phyloP scores from a whole-genome alignment of 2,888 invertebrate species.

The Clitarchus hookeri region DNA sequence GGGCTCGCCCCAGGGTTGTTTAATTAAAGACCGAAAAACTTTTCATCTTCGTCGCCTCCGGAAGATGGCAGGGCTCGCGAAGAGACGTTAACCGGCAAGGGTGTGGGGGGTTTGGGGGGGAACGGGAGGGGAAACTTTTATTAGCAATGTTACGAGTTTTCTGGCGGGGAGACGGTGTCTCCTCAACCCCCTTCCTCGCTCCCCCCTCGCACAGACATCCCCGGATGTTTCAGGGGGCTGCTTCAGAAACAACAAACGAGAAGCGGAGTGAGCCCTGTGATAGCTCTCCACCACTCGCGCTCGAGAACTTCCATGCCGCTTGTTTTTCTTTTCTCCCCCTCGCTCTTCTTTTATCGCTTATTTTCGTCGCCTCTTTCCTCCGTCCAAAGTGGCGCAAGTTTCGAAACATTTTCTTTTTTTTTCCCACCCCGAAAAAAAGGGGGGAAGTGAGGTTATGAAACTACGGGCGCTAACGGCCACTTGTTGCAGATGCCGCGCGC shows the following conservation, averaged over 20 bases:
- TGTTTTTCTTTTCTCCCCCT: background rate
- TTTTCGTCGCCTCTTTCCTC: conserved; percentile 6
- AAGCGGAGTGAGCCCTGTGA: background rate
- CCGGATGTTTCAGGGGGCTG: background rate
- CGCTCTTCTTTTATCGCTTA: background rate
- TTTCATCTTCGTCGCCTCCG: conserved; percentile 16
- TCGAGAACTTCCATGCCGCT: background rate
- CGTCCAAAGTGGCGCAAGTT: conserved; percentile 15
- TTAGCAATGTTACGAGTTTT: conserved; percentile 23
- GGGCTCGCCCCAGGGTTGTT: background rate
- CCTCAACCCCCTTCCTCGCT: background rate
- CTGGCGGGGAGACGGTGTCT: background rate
- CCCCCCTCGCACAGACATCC: background rate
- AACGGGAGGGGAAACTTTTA: background rate
- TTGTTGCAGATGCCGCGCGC: conserved; percentile 30
- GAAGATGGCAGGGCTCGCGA: background rate
- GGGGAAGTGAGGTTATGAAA: conserved; percentile 31
- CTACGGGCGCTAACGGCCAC: conserved; percentile 29
- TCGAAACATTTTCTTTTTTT: conserved; percentile 11
- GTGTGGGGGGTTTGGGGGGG: background rate
- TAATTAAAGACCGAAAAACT: conserved; percentile 26
- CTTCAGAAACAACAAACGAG: conserved; percentile 3
- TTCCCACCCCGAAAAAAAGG: too few relatives aligned
- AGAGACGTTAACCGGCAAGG: background rate
- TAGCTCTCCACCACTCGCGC: background rate